These are phyloP conservation scores for Gallinago paraguaiae DNA, from an alignment of 2,113 vertebrate species.

Conservation along the genomic window DNA sequence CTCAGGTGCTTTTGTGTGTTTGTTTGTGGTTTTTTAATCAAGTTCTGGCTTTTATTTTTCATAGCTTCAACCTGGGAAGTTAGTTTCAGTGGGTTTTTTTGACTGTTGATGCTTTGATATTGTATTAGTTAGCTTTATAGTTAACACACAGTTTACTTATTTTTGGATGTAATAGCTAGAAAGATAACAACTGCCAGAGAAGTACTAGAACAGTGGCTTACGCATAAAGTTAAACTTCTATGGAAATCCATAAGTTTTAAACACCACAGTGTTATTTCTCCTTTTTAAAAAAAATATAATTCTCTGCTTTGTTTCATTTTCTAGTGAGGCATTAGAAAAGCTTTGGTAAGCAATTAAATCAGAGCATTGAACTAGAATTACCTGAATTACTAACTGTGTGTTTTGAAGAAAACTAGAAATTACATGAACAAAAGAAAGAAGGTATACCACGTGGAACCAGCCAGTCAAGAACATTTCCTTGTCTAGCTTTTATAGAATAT, in stretches of 20 bases:
- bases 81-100: not conserved
- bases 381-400: not conserved
- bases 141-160: not conserved
- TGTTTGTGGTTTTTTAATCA: not conserved
- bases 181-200: not conserved
- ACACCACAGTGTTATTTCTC: not conserved
- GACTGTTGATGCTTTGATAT: not conserved
- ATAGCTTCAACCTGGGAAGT: not conserved
- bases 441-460: not conserved
- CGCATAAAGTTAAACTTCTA: not conserved
- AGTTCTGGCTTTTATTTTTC: not conserved
- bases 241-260: constrained; percentile 47
- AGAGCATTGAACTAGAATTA: constrained; percentile 37
- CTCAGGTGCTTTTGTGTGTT: not conserved
- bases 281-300: not conserved
- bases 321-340: not conserved
- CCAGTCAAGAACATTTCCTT: not conserved
- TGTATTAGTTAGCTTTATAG: not conserved
- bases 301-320: constrained; percentile 22
- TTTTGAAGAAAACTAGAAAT: constrained; percentile 29
- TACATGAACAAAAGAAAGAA: constrained; percentile 45
- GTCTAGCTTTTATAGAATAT: constrained; percentile 40
- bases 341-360: constrained; percentile 9
- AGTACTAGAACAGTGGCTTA: constrained; percentile 15
- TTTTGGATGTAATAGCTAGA: not conserved